Base-by-base conservation (phyloP, 2,797 vertebrate species). In the Falco naumanni region DNA sequence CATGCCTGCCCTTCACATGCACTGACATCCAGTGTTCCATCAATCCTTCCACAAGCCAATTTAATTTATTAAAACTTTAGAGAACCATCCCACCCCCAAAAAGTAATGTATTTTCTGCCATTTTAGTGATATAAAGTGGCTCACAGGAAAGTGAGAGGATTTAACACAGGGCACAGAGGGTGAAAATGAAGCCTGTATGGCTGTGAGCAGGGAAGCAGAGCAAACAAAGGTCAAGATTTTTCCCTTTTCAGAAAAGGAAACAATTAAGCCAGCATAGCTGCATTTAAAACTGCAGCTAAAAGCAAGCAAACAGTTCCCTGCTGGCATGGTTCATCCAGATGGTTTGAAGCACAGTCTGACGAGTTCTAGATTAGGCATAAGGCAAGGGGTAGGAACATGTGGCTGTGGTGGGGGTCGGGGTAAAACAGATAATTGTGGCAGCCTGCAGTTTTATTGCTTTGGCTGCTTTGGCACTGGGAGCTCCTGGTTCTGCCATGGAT, bases 361-460 rank as follows among this genome's bases (percentile, higher is more conserved):
- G 68, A 45, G 9, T 68, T 50, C 61, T 60, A 31, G 39, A 37
- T 48, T 47, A 61, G 29, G 14, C 41, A 76, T 28, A 61, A 76
- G 5, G 5, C 13, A 76, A 79, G 41, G 15, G 26, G 45, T 53
- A 68, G 13, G 66, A 82, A n/a, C 33, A n/a, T 26, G 17, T 57
- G 31, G 24, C 9, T 51, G 60, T 45, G 39, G 24, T 68, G n/a
- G 21, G 31, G 5, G 63, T 69, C 25, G 33, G 12, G 6, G 2
- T 72, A 57, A 70, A 77, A 21, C 4, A 61, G 68, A 17, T 37
- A 61, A 39, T 65, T 83, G 16, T 6, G 22, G 22, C 20, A 74
- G 17, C 19, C 56, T 86, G n/a, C 19, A 80, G 14, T 53, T 91
- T 41, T 72, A 57, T 65, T 87, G 80, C 60, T 85, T 96, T 47